phyloP scores from a whole-genome alignment of 2,113 vertebrate genomes.

The Nycticorax nycticorax region DNA sequence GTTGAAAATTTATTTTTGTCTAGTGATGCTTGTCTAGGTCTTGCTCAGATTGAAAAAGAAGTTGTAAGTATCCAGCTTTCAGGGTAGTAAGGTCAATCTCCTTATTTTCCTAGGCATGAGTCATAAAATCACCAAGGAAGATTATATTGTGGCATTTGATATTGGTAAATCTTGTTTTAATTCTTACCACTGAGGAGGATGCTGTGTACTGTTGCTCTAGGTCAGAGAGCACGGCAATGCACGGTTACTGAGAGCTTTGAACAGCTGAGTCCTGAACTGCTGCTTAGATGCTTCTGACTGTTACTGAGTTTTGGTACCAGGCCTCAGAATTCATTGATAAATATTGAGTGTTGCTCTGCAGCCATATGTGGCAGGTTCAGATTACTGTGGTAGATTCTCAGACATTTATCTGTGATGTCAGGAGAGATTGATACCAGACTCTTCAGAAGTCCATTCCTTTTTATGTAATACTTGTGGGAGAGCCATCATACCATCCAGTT shows the following conservation, averaged over 20 bases:
- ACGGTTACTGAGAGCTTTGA: not conserved
- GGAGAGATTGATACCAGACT: not conserved
- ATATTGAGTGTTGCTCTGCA: not conserved
- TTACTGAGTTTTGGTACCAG: not conserved
- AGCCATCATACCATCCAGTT: not conserved
- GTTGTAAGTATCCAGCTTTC: not conserved
- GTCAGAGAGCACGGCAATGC: not conserved
- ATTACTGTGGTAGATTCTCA: not conserved
- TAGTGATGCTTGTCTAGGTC: not conserved
- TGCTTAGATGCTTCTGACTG: not conserved
- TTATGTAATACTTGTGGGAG: not conserved
- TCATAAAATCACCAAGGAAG: not conserved
- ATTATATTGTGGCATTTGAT: not conserved
- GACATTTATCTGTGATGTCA: not conserved
- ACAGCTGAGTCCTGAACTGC: not conserved
- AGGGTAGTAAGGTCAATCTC: not conserved
- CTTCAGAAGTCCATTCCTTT: not conserved
- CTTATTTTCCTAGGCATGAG: rapidly evolving
- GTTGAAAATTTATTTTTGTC: not conserved
- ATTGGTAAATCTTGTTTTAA: not conserved
- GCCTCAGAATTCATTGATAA: not conserved
- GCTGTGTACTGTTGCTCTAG: not conserved
- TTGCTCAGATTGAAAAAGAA: not conserved
- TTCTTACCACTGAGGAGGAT: not conserved
- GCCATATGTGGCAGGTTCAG: not conserved